Conservation (phyloP, 2,797 vertebrate species). For the Muscicapa comitata region DNA sequence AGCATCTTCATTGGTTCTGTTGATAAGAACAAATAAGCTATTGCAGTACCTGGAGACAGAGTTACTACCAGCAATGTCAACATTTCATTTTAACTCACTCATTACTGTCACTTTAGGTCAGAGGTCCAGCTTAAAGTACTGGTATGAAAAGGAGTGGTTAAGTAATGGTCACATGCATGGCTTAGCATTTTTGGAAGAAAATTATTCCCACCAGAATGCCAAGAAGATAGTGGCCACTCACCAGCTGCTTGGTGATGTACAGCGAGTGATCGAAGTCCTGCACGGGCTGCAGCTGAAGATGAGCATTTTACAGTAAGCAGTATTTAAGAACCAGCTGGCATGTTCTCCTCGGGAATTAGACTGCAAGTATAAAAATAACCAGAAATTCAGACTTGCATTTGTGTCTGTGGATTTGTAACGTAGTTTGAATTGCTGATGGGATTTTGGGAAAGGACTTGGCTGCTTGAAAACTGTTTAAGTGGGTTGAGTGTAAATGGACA, state of each 20-base stretch:
- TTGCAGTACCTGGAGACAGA: not conserved
- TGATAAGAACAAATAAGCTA: not conserved
- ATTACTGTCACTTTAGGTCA: slow-evolving; percentile 79
- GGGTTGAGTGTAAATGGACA: not conserved
- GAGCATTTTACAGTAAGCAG: slow-evolving; percentile 88
- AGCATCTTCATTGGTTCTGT: not conserved
- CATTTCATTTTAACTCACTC: not conserved
- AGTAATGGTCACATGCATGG: slow-evolving; percentile 92
- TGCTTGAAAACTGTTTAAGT: not conserved
- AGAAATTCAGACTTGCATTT: not conserved
- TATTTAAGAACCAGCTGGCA: not conserved
- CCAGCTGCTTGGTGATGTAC: slow-evolving; percentile 88
- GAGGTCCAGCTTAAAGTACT: slow-evolving; percentile 86
- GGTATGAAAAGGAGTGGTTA: slow-evolving; percentile 91
- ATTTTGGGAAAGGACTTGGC: not conserved
- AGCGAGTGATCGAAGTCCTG: slow-evolving; percentile 87
- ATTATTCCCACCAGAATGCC: slow-evolving; percentile 91
- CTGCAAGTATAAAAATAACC: not conserved
- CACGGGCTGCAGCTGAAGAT: slow-evolving; percentile 92
- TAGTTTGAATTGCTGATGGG: not conserved
- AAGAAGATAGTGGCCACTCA: slow-evolving; percentile 91
- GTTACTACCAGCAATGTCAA: not conserved
- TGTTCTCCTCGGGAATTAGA: not conserved
- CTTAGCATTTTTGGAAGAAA: slow-evolving; percentile 90
- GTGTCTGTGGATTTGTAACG: not conserved